Evolutionary conservation across 2,113 vertebrate genomes (phyloP).

Genomic region (Bufo bufo): DNA sequence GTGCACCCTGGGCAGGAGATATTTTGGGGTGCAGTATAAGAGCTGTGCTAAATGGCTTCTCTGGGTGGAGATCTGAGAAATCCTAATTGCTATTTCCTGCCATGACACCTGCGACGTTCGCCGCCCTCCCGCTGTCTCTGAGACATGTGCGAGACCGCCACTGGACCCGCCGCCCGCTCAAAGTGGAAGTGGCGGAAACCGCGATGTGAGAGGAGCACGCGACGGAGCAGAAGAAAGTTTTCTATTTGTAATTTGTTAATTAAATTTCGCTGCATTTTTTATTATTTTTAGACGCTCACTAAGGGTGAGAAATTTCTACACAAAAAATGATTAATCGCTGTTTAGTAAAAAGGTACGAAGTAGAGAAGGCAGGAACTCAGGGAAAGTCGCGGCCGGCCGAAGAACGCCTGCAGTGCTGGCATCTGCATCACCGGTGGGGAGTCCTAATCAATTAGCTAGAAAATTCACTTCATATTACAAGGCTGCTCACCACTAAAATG

Average conservation of each 20-base stretch:
- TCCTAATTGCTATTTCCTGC: neutral
- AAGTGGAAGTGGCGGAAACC: neutral
- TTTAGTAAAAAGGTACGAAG: neutral
- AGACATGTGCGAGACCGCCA: neutral
- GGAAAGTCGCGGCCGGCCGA: neutral
- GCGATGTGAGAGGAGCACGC: neutral
- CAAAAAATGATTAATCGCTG: slow-evolving; percentile 53
- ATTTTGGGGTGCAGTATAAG: too few relatives aligned
- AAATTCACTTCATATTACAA: slow-evolving; percentile 19
- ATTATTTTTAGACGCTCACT: slow-evolving; percentile 63
- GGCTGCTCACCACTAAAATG: neutral
- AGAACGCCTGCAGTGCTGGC: slow-evolving; percentile 1
- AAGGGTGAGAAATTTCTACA: slow-evolving; percentile 62
- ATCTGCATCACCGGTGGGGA: neutral
- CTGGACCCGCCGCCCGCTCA: neutral
- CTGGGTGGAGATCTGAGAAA: too few relatives aligned
- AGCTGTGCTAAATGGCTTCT: too few relatives aligned
- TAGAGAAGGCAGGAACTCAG: neutral
- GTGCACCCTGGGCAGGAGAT: too few relatives aligned
- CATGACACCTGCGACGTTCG: neutral
- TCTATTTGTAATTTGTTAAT: slow-evolving; percentile 67
- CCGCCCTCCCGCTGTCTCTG: neutral
- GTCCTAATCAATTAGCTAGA: slow-evolving; percentile 55
- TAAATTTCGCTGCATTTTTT: slow-evolving; percentile 67
- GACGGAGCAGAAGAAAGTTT: slow-evolving; percentile 60